Evolutionary conservation across 2,888 invertebrate genomes (phyloP).

Genomic region (Lingula anatina): DNA sequence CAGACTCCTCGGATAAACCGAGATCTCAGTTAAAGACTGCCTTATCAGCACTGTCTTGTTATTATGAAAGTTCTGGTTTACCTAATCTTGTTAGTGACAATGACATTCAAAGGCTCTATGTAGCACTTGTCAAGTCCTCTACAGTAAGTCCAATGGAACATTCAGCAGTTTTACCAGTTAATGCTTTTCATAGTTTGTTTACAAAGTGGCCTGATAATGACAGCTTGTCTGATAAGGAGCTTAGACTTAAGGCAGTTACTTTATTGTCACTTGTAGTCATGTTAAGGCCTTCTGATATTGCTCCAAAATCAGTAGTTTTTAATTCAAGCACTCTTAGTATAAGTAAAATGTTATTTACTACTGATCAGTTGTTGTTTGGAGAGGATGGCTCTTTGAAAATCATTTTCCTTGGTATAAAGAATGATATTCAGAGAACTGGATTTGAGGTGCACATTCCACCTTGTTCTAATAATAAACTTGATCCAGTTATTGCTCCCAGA

Average conservation of each 20-base stretch:
- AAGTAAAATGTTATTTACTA: no score
- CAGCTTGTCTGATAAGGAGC: not conserved
- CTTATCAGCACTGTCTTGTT: not conserved
- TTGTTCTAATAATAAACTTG: not conserved
- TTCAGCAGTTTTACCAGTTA: not conserved
- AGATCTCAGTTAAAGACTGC: not conserved
- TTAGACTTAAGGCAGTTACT: not conserved
- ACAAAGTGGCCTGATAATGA: not conserved
- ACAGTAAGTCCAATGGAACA: no score
- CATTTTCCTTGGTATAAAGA: not conserved
- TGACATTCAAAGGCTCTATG: not conserved
- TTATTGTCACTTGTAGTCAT: not conserved
- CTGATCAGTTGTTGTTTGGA: no score
- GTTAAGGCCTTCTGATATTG: not conserved
- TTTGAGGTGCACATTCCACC: not conserved
- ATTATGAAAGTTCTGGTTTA: not conserved
- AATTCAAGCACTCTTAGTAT: no score
- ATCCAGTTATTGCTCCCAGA: not conserved
- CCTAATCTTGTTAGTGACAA: not conserved
- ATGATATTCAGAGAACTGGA: not conserved
- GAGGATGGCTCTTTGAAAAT: no score
- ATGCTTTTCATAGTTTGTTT: not conserved
- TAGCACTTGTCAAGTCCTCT: no score
- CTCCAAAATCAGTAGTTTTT: not conserved
- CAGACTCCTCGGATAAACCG: not conserved